phyloP scores from a whole-genome alignment of 2,888 invertebrate species.

The Lasioglossum marginatum region DNA sequence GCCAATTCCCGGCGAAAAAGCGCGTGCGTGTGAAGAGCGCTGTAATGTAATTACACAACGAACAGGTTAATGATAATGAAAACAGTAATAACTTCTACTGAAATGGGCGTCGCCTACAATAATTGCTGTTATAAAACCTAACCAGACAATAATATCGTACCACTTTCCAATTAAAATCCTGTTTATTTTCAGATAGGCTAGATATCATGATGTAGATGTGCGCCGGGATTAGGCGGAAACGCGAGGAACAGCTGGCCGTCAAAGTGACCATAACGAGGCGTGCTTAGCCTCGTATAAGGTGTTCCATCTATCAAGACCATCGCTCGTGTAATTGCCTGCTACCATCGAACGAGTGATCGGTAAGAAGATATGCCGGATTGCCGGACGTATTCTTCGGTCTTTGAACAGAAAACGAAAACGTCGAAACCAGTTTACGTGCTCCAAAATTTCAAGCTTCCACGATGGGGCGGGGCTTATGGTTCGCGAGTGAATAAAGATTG shows the following conservation, averaged over 20 bases:
- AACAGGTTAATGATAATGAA: conserved; percentile 21
- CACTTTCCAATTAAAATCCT: conserved; percentile 7
- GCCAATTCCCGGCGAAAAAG: background rate
- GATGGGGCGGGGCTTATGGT: background rate
- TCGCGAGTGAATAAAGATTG: background rate
- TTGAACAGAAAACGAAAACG: background rate
- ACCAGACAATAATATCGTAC: conserved; percentile 7
- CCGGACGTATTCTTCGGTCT: background rate
- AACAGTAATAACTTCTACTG: background rate
- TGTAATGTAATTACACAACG: conserved; percentile 5
- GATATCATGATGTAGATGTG: conserved; percentile 6
- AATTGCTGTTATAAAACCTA: conserved; percentile 19
- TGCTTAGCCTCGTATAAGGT: background rate
- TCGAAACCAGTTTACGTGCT: background rate
- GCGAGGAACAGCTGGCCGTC: background rate
- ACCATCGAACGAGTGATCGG: background rate
- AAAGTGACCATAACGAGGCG: background rate
- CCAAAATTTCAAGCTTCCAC: background rate
- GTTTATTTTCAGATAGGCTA: conserved; percentile 4
- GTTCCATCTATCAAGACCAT: conserved; percentile 14
- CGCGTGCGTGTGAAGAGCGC: background rate
- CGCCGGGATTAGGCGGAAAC: background rate
- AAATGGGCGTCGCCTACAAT: conserved; percentile 5
- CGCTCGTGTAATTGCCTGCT: background rate
- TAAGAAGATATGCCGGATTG: background rate